phyloP scores from a whole-genome alignment of 2,113 vertebrate genomes.

The Edolisoma coerulescens region DNA sequence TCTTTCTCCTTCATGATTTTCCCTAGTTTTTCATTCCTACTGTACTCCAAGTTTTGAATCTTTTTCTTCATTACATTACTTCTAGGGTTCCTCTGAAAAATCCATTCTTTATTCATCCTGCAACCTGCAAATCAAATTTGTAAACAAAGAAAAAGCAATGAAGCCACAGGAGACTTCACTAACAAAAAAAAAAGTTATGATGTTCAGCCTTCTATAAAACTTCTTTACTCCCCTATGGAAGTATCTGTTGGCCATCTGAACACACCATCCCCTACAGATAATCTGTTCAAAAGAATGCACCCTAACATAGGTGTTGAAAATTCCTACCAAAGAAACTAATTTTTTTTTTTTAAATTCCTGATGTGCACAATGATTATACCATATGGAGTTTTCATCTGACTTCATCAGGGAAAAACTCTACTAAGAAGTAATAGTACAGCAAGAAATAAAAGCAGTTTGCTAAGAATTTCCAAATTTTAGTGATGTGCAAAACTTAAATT shows the following conservation, averaged over 20 bases:
- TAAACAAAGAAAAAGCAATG: not conserved
- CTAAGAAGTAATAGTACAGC: not conserved
- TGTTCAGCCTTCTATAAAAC: not conserved
- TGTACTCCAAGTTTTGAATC: not conserved
- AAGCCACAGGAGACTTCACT: not conserved
- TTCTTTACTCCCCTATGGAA: not conserved
- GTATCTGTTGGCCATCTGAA: not conserved
- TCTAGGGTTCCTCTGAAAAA: not conserved
- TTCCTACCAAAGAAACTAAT: not conserved
- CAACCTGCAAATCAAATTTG: not conserved
- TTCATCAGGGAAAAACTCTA: not conserved
- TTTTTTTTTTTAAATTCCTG: not conserved
- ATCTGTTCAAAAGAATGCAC: not conserved
- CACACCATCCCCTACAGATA: not conserved
- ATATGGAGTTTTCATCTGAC: not conserved
- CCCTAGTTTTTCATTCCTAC: not conserved
- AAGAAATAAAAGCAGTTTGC: not conserved
- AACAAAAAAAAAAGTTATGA: not conserved
- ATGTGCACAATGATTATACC: not conserved
- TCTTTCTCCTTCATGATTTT: not conserved
- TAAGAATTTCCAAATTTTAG: not conserved
- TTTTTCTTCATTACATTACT: not conserved
- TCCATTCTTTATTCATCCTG: not conserved
- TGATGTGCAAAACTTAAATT: not conserved
- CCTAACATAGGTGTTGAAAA: not conserved